Conservation (phyloP, 37 sponge, comb jelly and placozoan genomes). For the Mnemiopsis leidyi region DNA sequence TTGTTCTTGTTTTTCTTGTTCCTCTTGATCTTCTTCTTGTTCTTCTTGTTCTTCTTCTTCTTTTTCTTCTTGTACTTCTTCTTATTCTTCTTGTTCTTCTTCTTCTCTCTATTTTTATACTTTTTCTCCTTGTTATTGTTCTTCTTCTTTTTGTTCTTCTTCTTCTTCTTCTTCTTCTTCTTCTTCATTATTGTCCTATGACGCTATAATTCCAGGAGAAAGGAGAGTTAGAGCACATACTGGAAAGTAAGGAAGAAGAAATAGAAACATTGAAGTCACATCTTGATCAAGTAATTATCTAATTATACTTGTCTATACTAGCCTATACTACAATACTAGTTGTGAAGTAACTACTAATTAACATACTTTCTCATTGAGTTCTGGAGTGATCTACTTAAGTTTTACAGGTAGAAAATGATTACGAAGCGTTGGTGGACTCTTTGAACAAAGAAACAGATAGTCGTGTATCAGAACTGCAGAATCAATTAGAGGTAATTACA, state of each 20-base stretch:
- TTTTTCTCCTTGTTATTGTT: not conserved
- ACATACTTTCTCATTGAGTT: too few relatives aligned
- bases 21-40: not conserved
- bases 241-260: not conserved
- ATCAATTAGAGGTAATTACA: constrained; percentile 62
- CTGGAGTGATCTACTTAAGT: not conserved
- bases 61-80: not conserved
- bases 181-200: not conserved
- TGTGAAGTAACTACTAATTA: not conserved
- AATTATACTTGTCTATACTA: not conserved
- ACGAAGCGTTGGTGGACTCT: constrained; percentile 21
- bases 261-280: not conserved
- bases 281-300: not conserved
- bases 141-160: too few relatives aligned
- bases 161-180: not conserved
- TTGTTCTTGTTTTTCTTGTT: not conserved
- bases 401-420: constrained; percentile 40
- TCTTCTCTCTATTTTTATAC: not conserved
- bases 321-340: not conserved
- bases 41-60: not conserved
- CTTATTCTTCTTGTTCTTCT: too few relatives aligned
- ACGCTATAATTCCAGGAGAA: not conserved
- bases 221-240: not conserved
- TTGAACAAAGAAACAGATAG: constrained; percentile 51
- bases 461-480: constrained; percentile 49